Evolutionary conservation across 2,797 vertebrate species (phyloP), one percentile per base, ranked within the genome.

Genomic region (Botia almorhae): DNA sequence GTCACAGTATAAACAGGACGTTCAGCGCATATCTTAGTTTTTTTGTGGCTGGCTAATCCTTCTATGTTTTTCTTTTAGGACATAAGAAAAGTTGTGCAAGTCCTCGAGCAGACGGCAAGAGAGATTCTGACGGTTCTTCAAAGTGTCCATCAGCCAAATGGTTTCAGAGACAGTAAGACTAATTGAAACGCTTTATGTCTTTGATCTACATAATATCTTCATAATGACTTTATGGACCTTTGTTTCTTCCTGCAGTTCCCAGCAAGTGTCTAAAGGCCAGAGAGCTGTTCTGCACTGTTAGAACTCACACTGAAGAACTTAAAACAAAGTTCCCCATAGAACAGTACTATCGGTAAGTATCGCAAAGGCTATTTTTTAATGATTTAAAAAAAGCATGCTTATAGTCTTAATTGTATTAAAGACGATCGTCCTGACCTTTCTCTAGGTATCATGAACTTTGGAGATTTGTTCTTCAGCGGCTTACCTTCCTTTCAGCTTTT

Each of bases 361-460:
- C 39, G 29, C 29, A 43, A 43, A 43, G 36, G 1, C 39, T 1
- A 8, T 43, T 56, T 33, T 26, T 39, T 48, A n/a, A 12, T 69
- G 5, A 65, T 13, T 60, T n/a, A n/a, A 23, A 56, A 56, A 19
- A 3, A 26, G 11, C 11, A 26, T 58, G 58, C 26, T 60, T 60
- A 16, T 61, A 16, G 29, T 67, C 4, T 6, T 50, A 33, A 36
- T 10, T 53, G 6, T 13, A 5, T 21, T 3, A 2, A 21, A 26
- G 2, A 56, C 39, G 11, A 11, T 7, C 13, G 51, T 64, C 29
- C 50, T 85, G 50, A 36, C 14, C 39, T 86, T 73, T 46, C 17
- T 80, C 3, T 79, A 98, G 97, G 90, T 99, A 98, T 88, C 97
- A 99, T 1, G 98, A 99, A 81, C 98, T 98, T 85, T 99, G 98